phyloP scores from a whole-genome alignment of 2,888 invertebrate genomes.

The Rotaria socialis region DNA sequence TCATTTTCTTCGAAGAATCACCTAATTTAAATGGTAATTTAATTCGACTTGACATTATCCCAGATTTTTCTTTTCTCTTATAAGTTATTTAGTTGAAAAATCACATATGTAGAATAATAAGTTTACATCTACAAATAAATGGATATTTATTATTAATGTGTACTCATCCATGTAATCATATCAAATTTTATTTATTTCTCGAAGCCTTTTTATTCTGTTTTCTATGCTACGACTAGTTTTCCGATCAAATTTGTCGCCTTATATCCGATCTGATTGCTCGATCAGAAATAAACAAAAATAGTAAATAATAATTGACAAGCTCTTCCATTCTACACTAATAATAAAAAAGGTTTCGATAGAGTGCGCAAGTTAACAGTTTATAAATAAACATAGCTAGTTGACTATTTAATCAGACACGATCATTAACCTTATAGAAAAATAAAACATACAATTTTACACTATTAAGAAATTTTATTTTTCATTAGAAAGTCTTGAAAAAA shows the following conservation, averaged over 20 bases:
- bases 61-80: background rate
- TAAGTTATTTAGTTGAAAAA: background rate
- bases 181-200: background rate
- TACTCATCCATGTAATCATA: background rate
- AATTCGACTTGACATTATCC: background rate
- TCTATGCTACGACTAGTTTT: background rate
- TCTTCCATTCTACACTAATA: background rate
- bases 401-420: background rate
- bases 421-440: background rate
- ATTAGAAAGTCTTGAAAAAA: too few species aligned
- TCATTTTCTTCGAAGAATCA: constrained; percentile 22
- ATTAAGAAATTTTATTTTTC: too few species aligned
- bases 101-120: background rate
- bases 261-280: background rate
- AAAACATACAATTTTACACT: background rate
- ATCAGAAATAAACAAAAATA: constrained; percentile 13
- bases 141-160: background rate
- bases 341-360: background rate
- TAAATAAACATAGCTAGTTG: background rate
- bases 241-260: background rate
- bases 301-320: constrained; percentile 12
- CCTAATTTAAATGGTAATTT: constrained; percentile 35
- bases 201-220: background rate
- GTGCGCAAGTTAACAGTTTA: background rate
- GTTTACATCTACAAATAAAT: background rate